Evolutionary conservation across 2,888 invertebrate species (phyloP), one percentile per base, ranked within the genome.

Genomic region (Sminthurinus aureus): DNA sequence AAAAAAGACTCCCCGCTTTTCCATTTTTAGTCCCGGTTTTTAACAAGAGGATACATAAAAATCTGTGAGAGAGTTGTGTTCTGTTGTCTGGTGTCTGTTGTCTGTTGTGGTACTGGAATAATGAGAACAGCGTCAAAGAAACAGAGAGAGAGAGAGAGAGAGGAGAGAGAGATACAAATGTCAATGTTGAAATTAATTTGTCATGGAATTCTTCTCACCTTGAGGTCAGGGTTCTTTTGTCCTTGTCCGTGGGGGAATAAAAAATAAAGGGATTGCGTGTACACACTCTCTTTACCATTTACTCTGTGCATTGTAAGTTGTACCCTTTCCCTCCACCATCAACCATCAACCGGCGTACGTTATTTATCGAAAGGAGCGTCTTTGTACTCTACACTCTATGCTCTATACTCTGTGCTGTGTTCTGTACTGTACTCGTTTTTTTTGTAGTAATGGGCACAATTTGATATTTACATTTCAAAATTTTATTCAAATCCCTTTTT

Each of bases 121-220:
- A 24, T 51, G 2, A 58, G 11, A 58, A 58, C 58, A 18, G 58
- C 58, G 2, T 58, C 58, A 58, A 58, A 58, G n/a, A n/a, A n/a
- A n/a, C n/a, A n/a, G n/a, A n/a, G 66, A n/a, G 20, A 20, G 51
- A 24, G 20, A 50, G 20, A 76, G 51, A 24, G 50, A 50, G 76
- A n/a, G 52, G 2, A 82, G 51, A 83, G 38, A 38, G 38, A 38
- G 83, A 82, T 84, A 84, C 84, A 86, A 83, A 85, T 86, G 87
- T 87, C 87, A 87, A 87, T 87, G 86, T 83, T 78, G 84, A 85
- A 87, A 87, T 87, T 87, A 87, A 87, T 87, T 87, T 87, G 87
- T 87, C 87, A 85, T 84, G 74, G 84, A 84, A 69, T 81, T 26
- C 64, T 81, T 84, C 85, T 82, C 82, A 82, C 85, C 83, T 79